Base-by-base conservation (phyloP, 2,888 invertebrate species). In the Lamproptera curius region DNA sequence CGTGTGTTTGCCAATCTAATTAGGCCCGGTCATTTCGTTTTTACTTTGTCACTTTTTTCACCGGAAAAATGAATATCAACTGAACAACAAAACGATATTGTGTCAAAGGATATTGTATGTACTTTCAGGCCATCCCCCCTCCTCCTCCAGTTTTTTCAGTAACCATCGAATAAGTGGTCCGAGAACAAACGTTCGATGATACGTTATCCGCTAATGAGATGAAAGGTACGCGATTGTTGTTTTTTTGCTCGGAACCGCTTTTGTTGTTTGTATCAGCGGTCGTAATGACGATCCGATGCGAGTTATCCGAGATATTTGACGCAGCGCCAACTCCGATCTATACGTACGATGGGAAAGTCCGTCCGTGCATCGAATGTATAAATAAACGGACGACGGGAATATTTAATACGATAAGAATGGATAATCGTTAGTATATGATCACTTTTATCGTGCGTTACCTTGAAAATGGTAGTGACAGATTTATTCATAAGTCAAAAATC, bases 11-110 rank as follows among this genome's bases (percentile, higher is more conserved):
- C 61, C n/a, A 55, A 43, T 58, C 58, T 80, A 83, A 83, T 83
- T 82, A 82, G 76, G 63, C 63, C 59, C 65, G 61, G 65, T 65
- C 67, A 67, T 70, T 72, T 73, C 71, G 71, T 72, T 69, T 69
- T 66, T 55, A 73, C 74, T 76, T 80, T 82, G 82, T 80, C 76
- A 73, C 71, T 64, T 64, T 62, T 62, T 82, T 81, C 80, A 69
- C 62, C 70, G 81, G 82, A 82, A 67, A n/a, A n/a, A n/a, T n/a
- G n/a, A n/a, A 68, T 65, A 66, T 71, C 70, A 63, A 65, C 59
- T 63, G 57, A 71, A 78, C 76, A 82, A 77, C 76, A 82, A 77
- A 76, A 73, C 63, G 63, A 60, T 67, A 67, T 59, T 64, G 67
- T 71, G 74, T 70, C 73, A 76, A 74, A 76, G 75, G 67, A 70